Evolutionary conservation across 2,113 vertebrate genomes (phyloP), one percentile per base, ranked within the genome.

Genomic region (Lepus europaeus): DNA sequence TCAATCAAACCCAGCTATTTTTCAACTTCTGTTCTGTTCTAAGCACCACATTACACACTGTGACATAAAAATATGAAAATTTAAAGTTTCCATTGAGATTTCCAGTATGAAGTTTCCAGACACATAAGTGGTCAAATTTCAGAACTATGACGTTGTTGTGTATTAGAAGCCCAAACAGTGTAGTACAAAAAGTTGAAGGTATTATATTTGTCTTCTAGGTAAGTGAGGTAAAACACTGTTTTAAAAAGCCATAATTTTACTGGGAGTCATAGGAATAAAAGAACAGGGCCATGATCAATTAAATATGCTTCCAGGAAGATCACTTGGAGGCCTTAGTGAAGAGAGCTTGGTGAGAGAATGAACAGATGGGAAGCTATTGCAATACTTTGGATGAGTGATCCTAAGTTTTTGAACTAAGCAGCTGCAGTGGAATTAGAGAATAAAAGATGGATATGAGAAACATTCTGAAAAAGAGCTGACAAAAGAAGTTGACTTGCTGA

Each of bases 371-470:
- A 90, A 78, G n/a, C 23, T 81, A 64, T 39, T 74, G 33, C 69
- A 89, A 31, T 86, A 68, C 76, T 78, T 89, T 84, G 64, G 51
- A 88, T 73, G 74, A 70, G n/a, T 70, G 76, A 94, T 93, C 29
- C 70, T 68, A 83, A 61, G 31, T 66, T 93, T 90, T 22, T 80
- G 68, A 91, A 83, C 61, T 87, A 66, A 9, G 66, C 7, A 76
- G n/a, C 56, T 36, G 5, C 31, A 86, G 12, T 74, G 8, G 20
- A 91, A 91, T n/a, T 79, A 17, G 29, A 92, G 17, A 91, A 93
- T 22, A 92, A 10, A 86, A 49, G 59, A 68, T 14, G 79, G 66
- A 87, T 59, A 66, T 83, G 51, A 93, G 66, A 91, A 31, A 85
- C 31, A 84, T 49, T 92, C n/a, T n/a, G n/a, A 90, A 16, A 49